Evolutionary conservation across 2,888 invertebrate genomes (phyloP), one percentile per base, ranked within the genome.

Genomic region (Colostygia pectinataria): DNA sequence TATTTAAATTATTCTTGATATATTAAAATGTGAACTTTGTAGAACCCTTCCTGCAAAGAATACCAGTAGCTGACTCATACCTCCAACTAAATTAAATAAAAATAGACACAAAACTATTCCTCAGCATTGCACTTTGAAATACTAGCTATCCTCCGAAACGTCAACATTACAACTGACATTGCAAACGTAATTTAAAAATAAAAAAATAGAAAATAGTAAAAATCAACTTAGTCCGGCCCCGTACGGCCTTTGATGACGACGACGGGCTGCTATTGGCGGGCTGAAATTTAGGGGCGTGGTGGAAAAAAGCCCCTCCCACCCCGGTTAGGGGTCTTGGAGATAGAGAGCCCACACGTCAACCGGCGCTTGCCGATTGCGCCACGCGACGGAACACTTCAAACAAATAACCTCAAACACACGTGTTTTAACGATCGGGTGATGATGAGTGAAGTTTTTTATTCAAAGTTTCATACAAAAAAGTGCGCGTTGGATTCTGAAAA

Each of bases 291-390:
- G 59, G 62, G 89, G 88, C 85, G 90, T 77, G 81, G 84, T 66
- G 56, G 65, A 31, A 15, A 31, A 28, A 50, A 57, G 78, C 77
- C 65, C 81, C 87, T 75, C 91, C 91, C 79, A 69, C 74, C 71
- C 63, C 80, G 54, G 81, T 68, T 80, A 82, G 83, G 85, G 84
- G 79, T 79, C 78, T 76, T 59, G 60, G 66, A 62, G 73, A 69
- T 66, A 65, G 68, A 68, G 78, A 71, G 70, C 66, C 71, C 87
- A 89, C 84, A 88, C 83, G 80, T 82, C 80, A 80, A 74, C 83
- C 76, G 83, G 89, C 90, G 89, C 87, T 85, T 69, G 88, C 71
- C 77, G 83, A 73, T 74, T 69, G 87, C 88, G 88, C 89, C 87
- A 80, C 85, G 87, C 83, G 79, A 62, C 74, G 68, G 56, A 57